Conservation (phyloP, 2,113 vertebrate genomes). For the Gulo gulo region DNA sequence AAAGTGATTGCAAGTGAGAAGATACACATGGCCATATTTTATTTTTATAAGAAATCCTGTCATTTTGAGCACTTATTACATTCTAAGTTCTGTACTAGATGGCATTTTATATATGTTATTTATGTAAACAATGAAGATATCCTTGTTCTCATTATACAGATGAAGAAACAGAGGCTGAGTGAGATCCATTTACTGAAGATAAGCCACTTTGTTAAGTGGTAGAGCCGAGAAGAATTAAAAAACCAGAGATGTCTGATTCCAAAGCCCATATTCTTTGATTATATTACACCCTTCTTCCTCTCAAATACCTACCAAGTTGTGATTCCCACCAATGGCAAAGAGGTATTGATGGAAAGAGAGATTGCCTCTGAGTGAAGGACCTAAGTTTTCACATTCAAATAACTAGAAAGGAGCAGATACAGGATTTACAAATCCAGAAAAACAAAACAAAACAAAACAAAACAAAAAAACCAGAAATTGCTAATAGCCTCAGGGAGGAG, state of each 20-base stretch:
- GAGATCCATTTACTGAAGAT: background rate
- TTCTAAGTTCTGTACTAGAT: background rate
- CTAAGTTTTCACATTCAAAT: background rate
- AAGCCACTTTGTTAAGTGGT: background rate
- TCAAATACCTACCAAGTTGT: background rate
- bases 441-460: background rate
- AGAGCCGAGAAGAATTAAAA: conserved; percentile 18
- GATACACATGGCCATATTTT: background rate
- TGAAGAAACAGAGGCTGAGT: conserved; percentile 6
- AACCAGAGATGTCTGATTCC: background rate
- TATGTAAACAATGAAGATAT: background rate
- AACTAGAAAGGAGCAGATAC: background rate
- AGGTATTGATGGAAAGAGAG: background rate
- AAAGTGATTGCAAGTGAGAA: background rate
- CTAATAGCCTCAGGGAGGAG: background rate
- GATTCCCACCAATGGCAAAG: background rate
- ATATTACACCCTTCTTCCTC: background rate
- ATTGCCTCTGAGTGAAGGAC: background rate
- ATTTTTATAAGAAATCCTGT: background rate
- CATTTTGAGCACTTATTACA: background rate
- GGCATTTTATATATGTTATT: background rate
- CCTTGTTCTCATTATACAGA: background rate
- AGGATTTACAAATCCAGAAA: background rate
- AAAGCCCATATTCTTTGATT: background rate
- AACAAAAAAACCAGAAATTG: background rate